Evolutionary conservation across 2,113 vertebrate species (phyloP), one percentile per base, ranked within the genome.

Genomic region (Bettongia penicillata): DNA sequence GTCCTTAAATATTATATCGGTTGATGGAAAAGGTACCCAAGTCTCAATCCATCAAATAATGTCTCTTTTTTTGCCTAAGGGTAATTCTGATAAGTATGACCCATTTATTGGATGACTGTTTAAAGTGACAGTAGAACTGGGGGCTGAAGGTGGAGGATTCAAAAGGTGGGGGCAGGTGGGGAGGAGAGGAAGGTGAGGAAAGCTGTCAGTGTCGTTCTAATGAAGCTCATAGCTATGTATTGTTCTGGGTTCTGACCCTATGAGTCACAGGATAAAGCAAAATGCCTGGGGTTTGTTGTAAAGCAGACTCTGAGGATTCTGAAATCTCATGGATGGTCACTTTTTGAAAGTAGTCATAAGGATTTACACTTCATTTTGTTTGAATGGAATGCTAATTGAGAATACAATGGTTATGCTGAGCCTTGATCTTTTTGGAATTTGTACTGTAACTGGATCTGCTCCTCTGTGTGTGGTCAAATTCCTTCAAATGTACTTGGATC

Each of bases 181-280:
- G 68, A 84, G 92, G 89, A 48, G 84, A 8, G 7, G 52, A 93
- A 77, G 91, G 37, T 19, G 47, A 52, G 49, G 1, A 37, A 94
- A 97, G 92, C 50, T 93, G 92, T 91, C 94, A 93, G 61, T 93
- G 92, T 95, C 89, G 47, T 97, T 97, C 92, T 5, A 51, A 19
- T 7, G 0, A 92, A 96, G 84, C 93, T 92, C 55, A 95, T 90
- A 94, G 91, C 91, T 94, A 48, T 94, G n/a, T 94, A 91, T 95
- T 95, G 96, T 96, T 95, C 94, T 95, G 96, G 94, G 95, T 95
- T 52, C 91, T 68, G 94, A 97, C 84, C 93, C 93, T 94, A 61
- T 55, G 90, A 95, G 89, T 95, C 19, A 24, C 51, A 51, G 90
- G 93, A 93, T 95, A 91, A 95, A 91, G 51, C 77, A 11, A 97